Percentiles rank a stretch among this genome's conserved stretches.
Evolutionary conservation across 2,113 vertebrate species (phyloP).

Genomic region (Puntigrus tetrazona): DNA sequence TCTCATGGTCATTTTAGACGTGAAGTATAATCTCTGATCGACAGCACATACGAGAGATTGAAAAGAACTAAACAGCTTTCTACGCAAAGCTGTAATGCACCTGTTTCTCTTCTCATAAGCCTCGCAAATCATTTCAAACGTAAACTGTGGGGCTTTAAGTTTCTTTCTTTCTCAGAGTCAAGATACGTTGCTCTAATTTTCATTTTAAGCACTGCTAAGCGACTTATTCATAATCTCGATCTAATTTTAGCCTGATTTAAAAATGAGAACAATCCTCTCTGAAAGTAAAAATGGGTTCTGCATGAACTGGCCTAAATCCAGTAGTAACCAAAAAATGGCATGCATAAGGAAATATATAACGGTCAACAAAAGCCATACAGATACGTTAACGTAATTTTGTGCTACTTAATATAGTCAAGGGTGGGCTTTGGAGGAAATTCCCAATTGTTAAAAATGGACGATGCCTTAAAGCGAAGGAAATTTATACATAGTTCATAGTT

Average conservation of each 20-base stretch:
- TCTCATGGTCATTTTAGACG: not conserved
- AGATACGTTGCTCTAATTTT: not conserved
- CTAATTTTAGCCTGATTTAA: slow-evolving; percentile 1
- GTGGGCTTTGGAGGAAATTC: not conserved
- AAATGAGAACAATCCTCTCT: slow-evolving; percentile 23
- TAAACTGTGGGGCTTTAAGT: not conserved
- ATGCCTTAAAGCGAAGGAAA: not conserved
- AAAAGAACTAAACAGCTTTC: not conserved
- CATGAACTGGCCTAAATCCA: not conserved
- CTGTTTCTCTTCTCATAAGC: not conserved
- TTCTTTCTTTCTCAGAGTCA: not conserved
- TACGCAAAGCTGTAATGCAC: not conserved
- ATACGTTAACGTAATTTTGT: not conserved
- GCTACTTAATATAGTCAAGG: not conserved
- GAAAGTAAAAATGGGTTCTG: not conserved
- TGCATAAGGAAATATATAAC: not conserved
- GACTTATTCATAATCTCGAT: not conserved
- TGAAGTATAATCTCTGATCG: not conserved
- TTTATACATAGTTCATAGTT: slow-evolving; percentile 25
- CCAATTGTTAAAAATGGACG: not conserved
- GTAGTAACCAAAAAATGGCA: not conserved
- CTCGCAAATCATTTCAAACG: not conserved
- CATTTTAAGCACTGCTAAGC: slow-evolving; percentile 5
- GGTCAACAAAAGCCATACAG: not conserved
- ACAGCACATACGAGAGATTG: not conserved